phyloP scores from a whole-genome alignment of 1,140 invertebrate genomes.

The Scaptodrosophila lebanonensis region DNA sequence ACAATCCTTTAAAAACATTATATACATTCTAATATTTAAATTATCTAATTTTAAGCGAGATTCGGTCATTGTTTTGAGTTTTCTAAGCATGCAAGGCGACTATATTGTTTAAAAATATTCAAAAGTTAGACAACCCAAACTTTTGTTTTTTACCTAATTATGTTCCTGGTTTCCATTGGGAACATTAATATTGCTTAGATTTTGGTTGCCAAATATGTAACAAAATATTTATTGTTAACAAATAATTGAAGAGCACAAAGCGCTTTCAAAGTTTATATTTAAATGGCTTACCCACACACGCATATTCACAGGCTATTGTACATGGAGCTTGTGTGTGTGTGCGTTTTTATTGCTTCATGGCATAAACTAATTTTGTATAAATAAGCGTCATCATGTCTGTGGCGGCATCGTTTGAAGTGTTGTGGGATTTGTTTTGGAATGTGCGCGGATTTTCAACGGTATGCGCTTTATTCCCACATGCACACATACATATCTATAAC shows the following conservation, averaged over 20 bases:
- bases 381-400: constrained; percentile 44
- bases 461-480: constrained; percentile 25
- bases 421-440: constrained; percentile 44
- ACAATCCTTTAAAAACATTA: too few relatives aligned
- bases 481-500: background rate
- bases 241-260: background rate
- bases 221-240: background rate
- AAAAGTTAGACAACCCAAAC: too few relatives aligned
- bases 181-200: too few relatives aligned
- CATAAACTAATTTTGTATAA: constrained; percentile 69
- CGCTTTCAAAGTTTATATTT: background rate
- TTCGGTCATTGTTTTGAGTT: too few relatives aligned
- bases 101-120: too few relatives aligned
- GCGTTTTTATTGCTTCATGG: constrained; percentile 30
- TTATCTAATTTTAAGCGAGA: too few relatives aligned
- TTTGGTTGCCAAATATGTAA: too few relatives aligned
- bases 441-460: constrained; percentile 14
- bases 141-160: too few relatives aligned
- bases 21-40: too few relatives aligned
- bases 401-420: constrained; percentile 51
- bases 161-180: too few relatives aligned
- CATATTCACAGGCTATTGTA: background rate
- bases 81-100: too few relatives aligned
- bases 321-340: background rate
- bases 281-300: background rate